Evolutionary conservation across 2,113 vertebrate genomes (phyloP).

Genomic region (Dicentrarchus labrax): DNA sequence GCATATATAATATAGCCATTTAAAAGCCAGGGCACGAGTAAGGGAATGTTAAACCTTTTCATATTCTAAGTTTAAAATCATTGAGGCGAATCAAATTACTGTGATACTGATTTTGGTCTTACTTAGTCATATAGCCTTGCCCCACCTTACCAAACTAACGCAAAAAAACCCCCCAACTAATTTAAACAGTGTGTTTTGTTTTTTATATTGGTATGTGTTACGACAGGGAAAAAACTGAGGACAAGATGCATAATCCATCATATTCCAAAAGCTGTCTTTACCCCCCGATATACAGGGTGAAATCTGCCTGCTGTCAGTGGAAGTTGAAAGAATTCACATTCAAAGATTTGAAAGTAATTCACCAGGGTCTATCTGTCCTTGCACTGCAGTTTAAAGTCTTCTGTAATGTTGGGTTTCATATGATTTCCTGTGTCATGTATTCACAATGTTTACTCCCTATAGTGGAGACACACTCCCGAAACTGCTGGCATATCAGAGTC

Average conservation of each 20-base stretch:
- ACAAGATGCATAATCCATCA: constrained; percentile 20
- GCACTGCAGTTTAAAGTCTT: constrained; percentile 46
- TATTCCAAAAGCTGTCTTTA: constrained; percentile 34
- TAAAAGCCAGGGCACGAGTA: neutral
- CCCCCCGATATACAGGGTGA: constrained; percentile 11
- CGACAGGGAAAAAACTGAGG: neutral
- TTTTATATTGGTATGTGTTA: neutral
- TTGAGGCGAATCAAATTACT: neutral
- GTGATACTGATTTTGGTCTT: neutral
- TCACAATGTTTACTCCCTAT: constrained; percentile 36
- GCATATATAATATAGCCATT: neutral
- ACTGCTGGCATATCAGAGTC: constrained; percentile 25
- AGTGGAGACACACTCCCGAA: constrained; percentile 2
- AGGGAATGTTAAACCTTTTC: no score
- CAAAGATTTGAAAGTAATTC: constrained; percentile 41
- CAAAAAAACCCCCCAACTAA: neutral
- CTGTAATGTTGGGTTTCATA: constrained; percentile 16
- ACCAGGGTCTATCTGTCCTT: constrained; percentile 48
- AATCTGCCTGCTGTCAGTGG: constrained; percentile 23
- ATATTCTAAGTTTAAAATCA: neutral
- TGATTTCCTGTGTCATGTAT: constrained; percentile 35
- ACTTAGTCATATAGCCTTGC: neutral
- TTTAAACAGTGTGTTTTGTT: neutral
- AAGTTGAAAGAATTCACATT: constrained; percentile 48
- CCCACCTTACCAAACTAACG: neutral